These are phyloP conservation scores for Oxyscelio sp. DNA, from an alignment of 2,888 invertebrate genomes.

Conservation along the genomic window DNA sequence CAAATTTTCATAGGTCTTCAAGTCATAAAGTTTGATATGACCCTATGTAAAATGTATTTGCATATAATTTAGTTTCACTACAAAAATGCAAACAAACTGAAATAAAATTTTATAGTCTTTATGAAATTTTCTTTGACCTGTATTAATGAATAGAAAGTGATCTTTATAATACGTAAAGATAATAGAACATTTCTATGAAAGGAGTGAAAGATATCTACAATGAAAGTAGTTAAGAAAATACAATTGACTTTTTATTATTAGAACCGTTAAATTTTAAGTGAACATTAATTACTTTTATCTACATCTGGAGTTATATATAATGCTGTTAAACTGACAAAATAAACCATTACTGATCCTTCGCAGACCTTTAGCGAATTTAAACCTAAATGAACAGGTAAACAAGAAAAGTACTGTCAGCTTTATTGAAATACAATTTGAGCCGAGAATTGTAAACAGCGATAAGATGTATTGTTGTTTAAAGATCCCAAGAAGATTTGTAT, in stretches of 20 bases:
- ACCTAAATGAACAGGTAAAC: background rate
- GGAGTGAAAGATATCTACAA: background rate
- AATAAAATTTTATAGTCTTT: no score
- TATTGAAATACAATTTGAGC: background rate
- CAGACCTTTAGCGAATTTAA: constrained; percentile 7
- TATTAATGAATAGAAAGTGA: no score
- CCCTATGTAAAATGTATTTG: no score
- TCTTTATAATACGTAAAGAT: no score
- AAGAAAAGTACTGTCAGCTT: background rate
- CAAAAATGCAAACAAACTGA: no score
- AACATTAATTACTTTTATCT: background rate
- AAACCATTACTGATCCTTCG: background rate
- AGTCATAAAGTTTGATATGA: no score
- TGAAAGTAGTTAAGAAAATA: background rate
- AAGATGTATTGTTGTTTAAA: constrained; percentile 7
- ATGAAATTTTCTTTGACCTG: no score
- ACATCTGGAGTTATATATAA: background rate
- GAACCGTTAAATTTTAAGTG: background rate
- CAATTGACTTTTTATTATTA: background rate
- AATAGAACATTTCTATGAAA: background rate
- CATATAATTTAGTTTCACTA: no score
- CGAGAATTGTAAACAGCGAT: constrained; percentile 6
- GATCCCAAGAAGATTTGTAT: background rate
- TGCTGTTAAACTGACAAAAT: background rate
- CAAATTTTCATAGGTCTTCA: no score